Percentiles rank a stretch among this genome's conserved stretches.
phyloP scores from a whole-genome alignment of 1,140 invertebrate genomes.

The Papilio polyxenes region DNA sequence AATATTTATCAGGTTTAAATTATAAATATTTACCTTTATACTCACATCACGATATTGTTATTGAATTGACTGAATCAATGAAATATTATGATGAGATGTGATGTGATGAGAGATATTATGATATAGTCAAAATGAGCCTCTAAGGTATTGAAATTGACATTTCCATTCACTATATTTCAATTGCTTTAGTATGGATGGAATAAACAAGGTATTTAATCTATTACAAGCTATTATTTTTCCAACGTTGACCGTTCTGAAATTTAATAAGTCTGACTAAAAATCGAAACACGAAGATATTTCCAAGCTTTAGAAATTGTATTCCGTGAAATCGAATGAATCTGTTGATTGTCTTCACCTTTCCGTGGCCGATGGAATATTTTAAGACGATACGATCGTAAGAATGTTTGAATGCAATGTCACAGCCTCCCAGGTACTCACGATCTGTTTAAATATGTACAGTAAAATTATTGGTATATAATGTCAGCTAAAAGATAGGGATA shows the following conservation, averaged over 20 bases:
- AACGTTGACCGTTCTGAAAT: not conserved
- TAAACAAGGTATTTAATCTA: no score
- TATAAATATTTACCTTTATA: not conserved
- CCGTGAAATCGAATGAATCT: conserved; percentile 9
- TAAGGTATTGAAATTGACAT: not conserved
- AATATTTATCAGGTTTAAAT: conserved; percentile 3
- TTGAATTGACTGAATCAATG: not conserved
- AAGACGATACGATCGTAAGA: conserved; percentile 2
- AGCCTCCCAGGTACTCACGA: conserved; percentile 3
- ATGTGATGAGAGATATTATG: no score
- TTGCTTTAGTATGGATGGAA: no score
- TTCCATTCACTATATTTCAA: not conserved
- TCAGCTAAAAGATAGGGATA: not conserved
- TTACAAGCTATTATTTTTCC: no score
- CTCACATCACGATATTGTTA: not conserved
- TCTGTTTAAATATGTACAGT: not conserved
- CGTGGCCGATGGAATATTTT: conserved; percentile 7
- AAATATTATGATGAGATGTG: not conserved
- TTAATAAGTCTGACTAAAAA: not conserved
- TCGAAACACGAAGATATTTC: not conserved
- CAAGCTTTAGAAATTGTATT: conserved; percentile 1
- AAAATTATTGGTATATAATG: not conserved
- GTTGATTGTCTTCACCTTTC: conserved; percentile 17
- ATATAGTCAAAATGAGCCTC: not conserved
- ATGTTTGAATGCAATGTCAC: conserved; percentile 20